Evolutionary conservation across 2,888 invertebrate genomes (phyloP).

Genomic region (Esperia sulphurella): DNA sequence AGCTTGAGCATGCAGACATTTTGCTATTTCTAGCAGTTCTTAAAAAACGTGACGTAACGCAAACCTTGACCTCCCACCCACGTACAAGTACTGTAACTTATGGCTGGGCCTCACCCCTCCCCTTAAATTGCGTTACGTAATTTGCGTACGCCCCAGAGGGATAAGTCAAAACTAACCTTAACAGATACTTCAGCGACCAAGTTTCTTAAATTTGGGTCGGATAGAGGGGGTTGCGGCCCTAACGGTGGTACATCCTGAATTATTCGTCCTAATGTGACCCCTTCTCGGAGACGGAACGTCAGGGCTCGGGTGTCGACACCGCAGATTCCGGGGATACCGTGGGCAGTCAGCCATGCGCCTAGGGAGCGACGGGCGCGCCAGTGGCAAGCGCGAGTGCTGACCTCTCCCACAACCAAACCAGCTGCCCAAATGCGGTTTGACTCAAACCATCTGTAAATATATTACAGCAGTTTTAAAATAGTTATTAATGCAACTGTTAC

Average conservation of each 20-base stretch:
- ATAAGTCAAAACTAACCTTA: slow-evolving; percentile 67
- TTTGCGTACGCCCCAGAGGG: no score
- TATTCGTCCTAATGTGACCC: slow-evolving; percentile 88
- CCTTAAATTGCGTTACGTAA: no score
- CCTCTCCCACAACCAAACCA: slow-evolving; percentile 94
- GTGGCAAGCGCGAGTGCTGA: slow-evolving; percentile 92
- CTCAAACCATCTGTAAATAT: slow-evolving; percentile 90
- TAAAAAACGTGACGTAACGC: no score
- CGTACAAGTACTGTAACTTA: no score
- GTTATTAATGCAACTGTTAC: no score
- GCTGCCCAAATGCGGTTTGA: slow-evolving; percentile 94
- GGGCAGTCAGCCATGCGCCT: slow-evolving; percentile 89
- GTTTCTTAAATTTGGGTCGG: slow-evolving; percentile 92
- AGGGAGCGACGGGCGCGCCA: slow-evolving; percentile 91
- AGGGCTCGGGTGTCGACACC: slow-evolving; percentile 96
- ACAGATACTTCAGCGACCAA: slow-evolving; percentile 95
- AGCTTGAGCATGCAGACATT: no score
- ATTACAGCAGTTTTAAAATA: no score
- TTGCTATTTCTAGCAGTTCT: no score
- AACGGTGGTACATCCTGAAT: slow-evolving; percentile 75
- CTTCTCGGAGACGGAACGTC: slow-evolving; percentile 94
- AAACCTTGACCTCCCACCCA: no score
- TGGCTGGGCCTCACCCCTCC: no score
- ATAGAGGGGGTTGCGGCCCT: slow-evolving; percentile 45
- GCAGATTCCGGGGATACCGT: slow-evolving; percentile 91